These are phyloP conservation scores for Nemapogon koenigi DNA, from an alignment of 2,888 invertebrate genomes.

Conservation along the genomic window DNA sequence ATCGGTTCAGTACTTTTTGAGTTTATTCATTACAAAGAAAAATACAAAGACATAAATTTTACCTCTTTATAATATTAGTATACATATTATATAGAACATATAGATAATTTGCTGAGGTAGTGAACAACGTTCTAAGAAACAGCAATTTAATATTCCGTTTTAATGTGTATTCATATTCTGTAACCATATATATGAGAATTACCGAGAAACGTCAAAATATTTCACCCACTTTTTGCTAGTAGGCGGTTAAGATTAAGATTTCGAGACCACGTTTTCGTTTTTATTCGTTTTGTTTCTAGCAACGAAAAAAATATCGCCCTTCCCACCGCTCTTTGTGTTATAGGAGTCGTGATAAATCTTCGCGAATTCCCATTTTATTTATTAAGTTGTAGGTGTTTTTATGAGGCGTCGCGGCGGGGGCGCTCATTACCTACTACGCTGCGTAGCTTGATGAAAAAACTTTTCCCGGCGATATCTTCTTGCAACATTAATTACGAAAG, in stretches of 20 bases:
- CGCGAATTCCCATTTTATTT: slow-evolving; percentile 57
- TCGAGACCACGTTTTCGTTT: slow-evolving; percentile 21
- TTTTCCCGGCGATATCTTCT: slow-evolving; percentile 52
- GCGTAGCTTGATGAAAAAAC: slow-evolving; percentile 54
- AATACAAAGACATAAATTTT: too few species aligned
- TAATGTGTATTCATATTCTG: too few species aligned
- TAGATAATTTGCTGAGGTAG: too few species aligned
- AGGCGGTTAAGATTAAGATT: slow-evolving; percentile 4
- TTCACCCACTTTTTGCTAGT: slow-evolving; percentile 40
- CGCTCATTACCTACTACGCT: slow-evolving; percentile 47
- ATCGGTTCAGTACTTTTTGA: too few species aligned
- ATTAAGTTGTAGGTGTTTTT: slow-evolving; percentile 63
- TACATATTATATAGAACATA: too few species aligned
- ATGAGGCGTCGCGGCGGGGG: slow-evolving; percentile 51
- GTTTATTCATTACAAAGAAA: too few species aligned
- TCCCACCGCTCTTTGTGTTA: slow-evolving; percentile 43
- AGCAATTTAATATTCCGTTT: too few species aligned
- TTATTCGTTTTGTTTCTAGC: slow-evolving; percentile 29
- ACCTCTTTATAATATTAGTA: too few species aligned
- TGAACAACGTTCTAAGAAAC: too few species aligned
- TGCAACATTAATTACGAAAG: slow-evolving; percentile 59
- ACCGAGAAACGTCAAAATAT: slow-evolving; percentile 60
- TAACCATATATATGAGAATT: too few species aligned
- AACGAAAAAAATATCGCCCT: slow-evolving; percentile 37
- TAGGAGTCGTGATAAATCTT: slow-evolving; percentile 54